A percentile compares a stretch with the other conserved stretches of the same genome.
Evolutionary conservation across 2,113 vertebrate genomes (phyloP).

Genomic region (Reinhardtius hippoglossoides): DNA sequence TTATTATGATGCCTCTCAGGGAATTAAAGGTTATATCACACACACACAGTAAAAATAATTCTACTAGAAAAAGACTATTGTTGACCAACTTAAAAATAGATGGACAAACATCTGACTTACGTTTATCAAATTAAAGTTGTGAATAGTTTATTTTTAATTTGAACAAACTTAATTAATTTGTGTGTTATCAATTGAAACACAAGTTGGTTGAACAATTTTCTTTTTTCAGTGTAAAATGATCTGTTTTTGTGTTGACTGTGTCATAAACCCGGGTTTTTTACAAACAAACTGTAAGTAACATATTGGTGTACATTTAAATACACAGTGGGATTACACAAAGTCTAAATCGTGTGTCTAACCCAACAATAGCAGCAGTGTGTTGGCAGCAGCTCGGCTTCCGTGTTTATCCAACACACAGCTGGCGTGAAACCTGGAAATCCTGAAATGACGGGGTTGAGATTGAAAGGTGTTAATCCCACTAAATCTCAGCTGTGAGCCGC

Average conservation of each 20-base stretch:
- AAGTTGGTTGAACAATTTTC: background rate
- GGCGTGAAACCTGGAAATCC: conserved; percentile 60
- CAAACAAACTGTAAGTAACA: background rate
- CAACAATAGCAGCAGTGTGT: conserved; percentile 10
- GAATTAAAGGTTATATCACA: too few relatives aligned
- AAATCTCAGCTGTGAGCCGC: conserved; percentile 56
- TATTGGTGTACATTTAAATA: background rate
- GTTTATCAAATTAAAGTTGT: too few relatives aligned
- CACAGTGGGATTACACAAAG: conserved; percentile 9
- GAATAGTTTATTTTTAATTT: too few relatives aligned
- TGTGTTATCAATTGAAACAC: too few relatives aligned
- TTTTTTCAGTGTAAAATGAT: background rate
- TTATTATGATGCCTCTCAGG: too few relatives aligned
- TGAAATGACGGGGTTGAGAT: conserved; percentile 48
- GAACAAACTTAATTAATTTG: too few relatives aligned
- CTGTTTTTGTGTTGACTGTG: background rate
- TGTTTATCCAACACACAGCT: conserved; percentile 53
- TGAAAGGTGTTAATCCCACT: conserved; percentile 48
- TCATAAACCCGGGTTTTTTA: background rate
- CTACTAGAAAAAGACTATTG: too few relatives aligned
- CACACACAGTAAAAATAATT: too few relatives aligned
- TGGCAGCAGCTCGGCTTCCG: conserved; percentile 10
- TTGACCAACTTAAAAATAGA: too few relatives aligned
- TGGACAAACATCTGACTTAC: too few relatives aligned
- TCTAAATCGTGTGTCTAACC: background rate